Evolutionary conservation across 2,888 invertebrate genomes (phyloP).

Genomic region (Acanthosepion pharaonis): DNA sequence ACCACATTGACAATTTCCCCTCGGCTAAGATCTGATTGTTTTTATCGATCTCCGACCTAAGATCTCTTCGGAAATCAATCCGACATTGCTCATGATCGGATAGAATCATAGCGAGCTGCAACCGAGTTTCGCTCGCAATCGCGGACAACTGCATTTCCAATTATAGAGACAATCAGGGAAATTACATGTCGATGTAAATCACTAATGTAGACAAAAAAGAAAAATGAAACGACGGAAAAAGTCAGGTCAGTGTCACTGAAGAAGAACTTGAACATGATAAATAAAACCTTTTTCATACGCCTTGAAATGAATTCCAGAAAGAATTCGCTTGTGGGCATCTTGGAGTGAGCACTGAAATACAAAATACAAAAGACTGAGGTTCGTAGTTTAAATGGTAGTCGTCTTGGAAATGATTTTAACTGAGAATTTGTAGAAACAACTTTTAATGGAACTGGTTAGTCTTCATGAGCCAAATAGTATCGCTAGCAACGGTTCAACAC

Average conservation of each 20-base stretch:
- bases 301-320: neutral
- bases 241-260: neutral
- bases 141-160: neutral
- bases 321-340: neutral
- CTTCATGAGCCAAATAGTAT: no score
- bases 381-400: neutral
- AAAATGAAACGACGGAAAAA: neutral
- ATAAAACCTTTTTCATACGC: neutral
- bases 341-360: neutral
- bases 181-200: neutral
- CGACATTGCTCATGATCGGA: neutral
- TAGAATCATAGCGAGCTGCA: neutral
- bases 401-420: neutral
- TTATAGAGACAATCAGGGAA: neutral
- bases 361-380: neutral
- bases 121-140: neutral
- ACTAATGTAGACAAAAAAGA: neutral
- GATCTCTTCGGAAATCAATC: neutral
- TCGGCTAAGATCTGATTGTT: neutral
- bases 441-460: no score
- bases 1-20: neutral
- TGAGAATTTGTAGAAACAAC: no score
- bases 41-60: neutral
- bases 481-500: no score
- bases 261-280: neutral